Base-by-base conservation (phyloP, 2,888 invertebrate genomes). In the Kuschelorhynchus macadamiae region DNA sequence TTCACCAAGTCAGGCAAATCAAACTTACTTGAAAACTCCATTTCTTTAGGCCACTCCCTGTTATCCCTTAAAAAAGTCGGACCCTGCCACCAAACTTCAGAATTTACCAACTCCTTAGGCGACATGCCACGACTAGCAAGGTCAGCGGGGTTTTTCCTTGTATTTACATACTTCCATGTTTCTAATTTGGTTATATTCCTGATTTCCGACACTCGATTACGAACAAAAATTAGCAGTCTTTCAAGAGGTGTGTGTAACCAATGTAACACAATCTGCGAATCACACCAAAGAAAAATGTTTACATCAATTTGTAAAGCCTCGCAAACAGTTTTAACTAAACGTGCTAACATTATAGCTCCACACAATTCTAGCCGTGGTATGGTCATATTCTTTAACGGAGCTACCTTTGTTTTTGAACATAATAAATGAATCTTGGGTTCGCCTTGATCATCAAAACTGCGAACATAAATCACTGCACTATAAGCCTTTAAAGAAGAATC, bases 171-270 rank as follows among this genome's bases (percentile, higher is more conserved):
- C n/a, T n/a, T n/a, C n/a, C n/a, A n/a, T n/a, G 44, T 17, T 17
- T 44, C 44, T 11, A 44, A 17, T 3, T 16, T 11, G 4, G 44
- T 44, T 44, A 18, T 14, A 12, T 5, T 44, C 16, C 44, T 44
- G 2, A 44, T 44, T 17, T 44, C 44, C 3, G 44, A 44, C 2
- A 44, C 17, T 44, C 44, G 2, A 11, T 44, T 44, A 44, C 44
- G 44, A 44, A 12, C 44, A 44, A 44, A 44, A 44, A 17, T 16
- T 44, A 14, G 44, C 11, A 44, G 16, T 44, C 14, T 2, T 14
- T 44, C 44, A 16, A 44, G 18, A 17, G 44, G 44, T 16, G 44
- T 44, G 16, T 44, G 44, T 14, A 44, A 44, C 44, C 44, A 44
- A 5, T 44, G 44, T 16, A 44, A 17, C 44, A 44, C 44, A 18